phyloP scores from a whole-genome alignment of 2,888 invertebrate genomes.

The Hydrotaea diabolus region DNA sequence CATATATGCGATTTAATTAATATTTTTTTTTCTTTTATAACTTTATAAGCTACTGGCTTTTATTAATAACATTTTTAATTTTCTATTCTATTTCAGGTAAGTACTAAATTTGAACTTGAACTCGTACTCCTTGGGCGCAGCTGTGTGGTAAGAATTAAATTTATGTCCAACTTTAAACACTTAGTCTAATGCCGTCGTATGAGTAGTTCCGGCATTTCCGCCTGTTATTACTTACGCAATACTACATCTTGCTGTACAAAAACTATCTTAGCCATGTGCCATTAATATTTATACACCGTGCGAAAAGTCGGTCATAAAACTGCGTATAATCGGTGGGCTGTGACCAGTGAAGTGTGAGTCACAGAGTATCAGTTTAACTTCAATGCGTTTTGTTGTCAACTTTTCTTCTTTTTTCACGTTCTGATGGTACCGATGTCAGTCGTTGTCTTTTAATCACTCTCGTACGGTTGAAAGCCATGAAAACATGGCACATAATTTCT shows the following conservation, averaged over 20 bases:
- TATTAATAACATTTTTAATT: neutral
- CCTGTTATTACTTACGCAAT: neutral
- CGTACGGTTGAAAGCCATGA: neutral
- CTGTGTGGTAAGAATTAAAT: no score
- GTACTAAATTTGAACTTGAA: neutral
- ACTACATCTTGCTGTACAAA: neutral
- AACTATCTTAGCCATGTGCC: neutral
- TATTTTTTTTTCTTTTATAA: neutral
- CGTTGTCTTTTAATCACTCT: neutral
- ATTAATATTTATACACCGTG: slow-evolving; percentile 6
- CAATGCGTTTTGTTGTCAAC: neutral
- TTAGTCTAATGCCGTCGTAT: neutral
- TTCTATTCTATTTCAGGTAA: neutral
- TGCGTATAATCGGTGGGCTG: neutral
- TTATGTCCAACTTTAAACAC: no score
- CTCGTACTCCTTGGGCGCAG: no score
- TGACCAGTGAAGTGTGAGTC: neutral
- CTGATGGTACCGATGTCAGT: slow-evolving; percentile 1
- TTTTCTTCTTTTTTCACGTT: neutral
- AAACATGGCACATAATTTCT: slow-evolving; percentile 47
- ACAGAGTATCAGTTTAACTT: neutral
- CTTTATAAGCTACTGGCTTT: neutral
- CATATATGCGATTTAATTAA: no score
- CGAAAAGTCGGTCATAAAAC: slow-evolving; percentile 28
- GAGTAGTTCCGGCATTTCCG: neutral